These are phyloP conservation scores for Scolopax rusticola DNA, from an alignment of 2,797 vertebrate species.

Conservation along the genomic window DNA sequence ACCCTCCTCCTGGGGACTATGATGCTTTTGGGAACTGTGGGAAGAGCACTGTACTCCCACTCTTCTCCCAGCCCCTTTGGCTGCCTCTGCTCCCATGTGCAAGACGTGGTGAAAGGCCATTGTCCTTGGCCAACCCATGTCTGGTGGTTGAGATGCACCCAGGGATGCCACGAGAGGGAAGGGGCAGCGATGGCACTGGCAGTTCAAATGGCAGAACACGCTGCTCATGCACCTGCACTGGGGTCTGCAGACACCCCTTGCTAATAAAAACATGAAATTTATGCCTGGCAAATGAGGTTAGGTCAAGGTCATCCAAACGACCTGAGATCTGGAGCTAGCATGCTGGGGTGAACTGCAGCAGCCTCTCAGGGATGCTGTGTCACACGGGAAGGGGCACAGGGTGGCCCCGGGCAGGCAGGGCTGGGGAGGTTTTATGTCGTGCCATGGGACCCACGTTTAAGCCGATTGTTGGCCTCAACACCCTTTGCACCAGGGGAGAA, in stretches of 20 bases:
- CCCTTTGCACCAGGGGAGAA: neutral
- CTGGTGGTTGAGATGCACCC: neutral
- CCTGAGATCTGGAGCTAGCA: neutral
- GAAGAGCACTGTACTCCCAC: neutral
- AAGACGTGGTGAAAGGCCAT: fast-evolving
- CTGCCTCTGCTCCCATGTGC: neutral
- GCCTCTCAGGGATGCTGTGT: neutral
- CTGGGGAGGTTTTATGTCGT: fast-evolving
- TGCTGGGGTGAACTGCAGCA: neutral
- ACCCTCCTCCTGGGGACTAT: neutral
- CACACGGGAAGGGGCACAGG: neutral
- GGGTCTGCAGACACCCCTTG: fast-evolving
- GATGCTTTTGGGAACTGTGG: neutral
- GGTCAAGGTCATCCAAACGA: neutral
- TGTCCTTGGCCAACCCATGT: fast-evolving
- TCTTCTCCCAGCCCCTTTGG: neutral
- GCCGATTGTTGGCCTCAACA: neutral
- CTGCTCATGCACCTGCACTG: fast-evolving
- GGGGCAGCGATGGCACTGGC: fast-evolving
- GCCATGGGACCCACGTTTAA: neutral
- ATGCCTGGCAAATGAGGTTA: neutral
- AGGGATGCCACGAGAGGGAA: neutral
- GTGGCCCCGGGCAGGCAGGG: neutral
- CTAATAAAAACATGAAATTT: neutral
- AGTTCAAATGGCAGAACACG: fast-evolving